Percentiles rank a stretch among this genome's conserved stretches.
phyloP scores from a whole-genome alignment of 2,797 vertebrate genomes.

The Parauchenoglanis punctatus region DNA sequence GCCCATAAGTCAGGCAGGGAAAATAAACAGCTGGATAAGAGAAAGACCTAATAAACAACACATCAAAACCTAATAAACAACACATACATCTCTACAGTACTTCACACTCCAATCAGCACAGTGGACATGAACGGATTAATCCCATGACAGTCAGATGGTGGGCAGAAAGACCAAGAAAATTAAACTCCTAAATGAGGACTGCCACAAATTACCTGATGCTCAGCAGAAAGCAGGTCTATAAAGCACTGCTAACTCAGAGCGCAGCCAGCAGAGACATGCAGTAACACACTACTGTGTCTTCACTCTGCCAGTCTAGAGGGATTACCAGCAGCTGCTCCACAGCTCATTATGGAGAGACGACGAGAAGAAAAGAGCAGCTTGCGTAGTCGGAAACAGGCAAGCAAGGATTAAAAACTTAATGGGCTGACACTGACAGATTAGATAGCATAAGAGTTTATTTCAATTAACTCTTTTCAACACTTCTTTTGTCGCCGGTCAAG shows the following conservation, averaged over 20 bases:
- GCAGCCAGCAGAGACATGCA: slow-evolving; percentile 21
- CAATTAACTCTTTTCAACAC: neutral
- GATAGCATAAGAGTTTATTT: neutral
- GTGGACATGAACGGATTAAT: neutral
- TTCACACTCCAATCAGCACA: neutral
- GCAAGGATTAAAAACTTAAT: slow-evolving; percentile 8
- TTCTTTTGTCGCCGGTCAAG: neutral
- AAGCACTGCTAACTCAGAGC: neutral
- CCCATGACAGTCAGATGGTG: neutral
- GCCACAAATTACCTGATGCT: neutral
- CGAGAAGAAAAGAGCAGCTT: slow-evolving; percentile 3
- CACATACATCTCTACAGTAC: too few relatives aligned
- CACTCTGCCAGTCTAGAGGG: slow-evolving; percentile 3
- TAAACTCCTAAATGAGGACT: slow-evolving; percentile 1
- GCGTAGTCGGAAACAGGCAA: slow-evolving; percentile 14
- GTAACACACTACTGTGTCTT: neutral
- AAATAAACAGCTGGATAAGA: neutral
- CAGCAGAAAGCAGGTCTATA: slow-evolving; percentile 16
- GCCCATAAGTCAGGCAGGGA: too few relatives aligned
- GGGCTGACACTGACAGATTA: slow-evolving; percentile 6
- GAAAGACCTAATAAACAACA: neutral
- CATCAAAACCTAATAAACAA: neutral
- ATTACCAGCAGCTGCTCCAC: slow-evolving; percentile 31
- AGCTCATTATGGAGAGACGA: slow-evolving; percentile 9
- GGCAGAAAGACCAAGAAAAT: neutral